Evolutionary conservation across 2,113 vertebrate genomes (phyloP).

Genomic region (Anthoscopus minutus): DNA sequence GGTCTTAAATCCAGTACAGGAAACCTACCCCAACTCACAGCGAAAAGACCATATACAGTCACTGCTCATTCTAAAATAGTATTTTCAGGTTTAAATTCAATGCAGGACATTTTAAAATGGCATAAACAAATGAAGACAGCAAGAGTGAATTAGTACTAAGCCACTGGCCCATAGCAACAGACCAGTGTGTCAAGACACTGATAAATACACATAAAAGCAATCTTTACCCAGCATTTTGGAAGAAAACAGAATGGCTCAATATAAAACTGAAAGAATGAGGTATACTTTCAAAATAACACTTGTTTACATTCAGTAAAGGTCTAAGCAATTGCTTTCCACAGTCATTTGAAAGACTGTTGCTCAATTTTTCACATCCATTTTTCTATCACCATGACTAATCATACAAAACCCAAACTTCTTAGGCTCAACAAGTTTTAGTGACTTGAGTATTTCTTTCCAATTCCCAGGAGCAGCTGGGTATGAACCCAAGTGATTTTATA

Average conservation of each 20-base stretch:
- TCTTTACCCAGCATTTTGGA: background rate
- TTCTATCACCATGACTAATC: background rate
- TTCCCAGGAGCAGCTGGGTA: background rate
- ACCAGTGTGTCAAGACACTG: background rate
- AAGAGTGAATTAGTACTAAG: background rate
- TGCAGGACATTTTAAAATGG: background rate
- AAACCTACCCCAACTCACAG: background rate
- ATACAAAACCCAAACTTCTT: background rate
- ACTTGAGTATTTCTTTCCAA: background rate
- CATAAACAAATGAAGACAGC: background rate
- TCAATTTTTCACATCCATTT: background rate
- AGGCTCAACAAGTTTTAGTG: conserved; percentile 22
- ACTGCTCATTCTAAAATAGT: background rate
- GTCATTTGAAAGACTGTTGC: background rate
- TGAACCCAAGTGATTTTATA: background rate
- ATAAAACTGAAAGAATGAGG: background rate
- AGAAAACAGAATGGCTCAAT: background rate
- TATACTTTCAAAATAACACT: background rate
- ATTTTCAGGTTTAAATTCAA: background rate
- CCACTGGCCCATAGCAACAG: background rate
- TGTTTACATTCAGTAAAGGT: background rate
- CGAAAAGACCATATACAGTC: background rate
- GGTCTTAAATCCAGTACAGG: background rate
- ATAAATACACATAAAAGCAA: background rate
- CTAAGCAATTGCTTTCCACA: background rate